Conservation (phyloP, 1,140 invertebrate species). For the Drosophila ercepeae region DNA sequence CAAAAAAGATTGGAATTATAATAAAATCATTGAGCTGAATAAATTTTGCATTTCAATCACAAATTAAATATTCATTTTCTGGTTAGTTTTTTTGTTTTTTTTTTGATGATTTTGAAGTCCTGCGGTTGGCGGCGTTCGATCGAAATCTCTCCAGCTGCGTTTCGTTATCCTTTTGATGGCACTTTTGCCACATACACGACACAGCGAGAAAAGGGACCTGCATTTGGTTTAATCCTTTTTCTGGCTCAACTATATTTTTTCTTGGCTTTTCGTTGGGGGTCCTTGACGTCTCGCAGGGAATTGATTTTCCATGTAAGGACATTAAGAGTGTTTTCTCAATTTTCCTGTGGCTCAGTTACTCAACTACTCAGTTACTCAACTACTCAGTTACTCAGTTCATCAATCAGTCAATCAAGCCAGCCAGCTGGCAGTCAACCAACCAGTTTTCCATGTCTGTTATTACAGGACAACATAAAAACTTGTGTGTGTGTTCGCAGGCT, state of each 20-base stretch:
- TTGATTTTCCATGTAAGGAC: conserved; percentile 75
- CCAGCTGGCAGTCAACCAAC: conserved; percentile 6
- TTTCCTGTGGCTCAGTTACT: conserved; percentile 34
- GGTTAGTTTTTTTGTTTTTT: too few species aligned
- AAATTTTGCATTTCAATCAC: too few species aligned
- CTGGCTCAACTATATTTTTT: conserved; percentile 20
- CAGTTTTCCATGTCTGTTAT: conserved; percentile 58
- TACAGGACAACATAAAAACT: conserved; percentile 58
- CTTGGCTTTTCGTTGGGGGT: conserved; percentile 9
- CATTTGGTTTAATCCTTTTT: neutral
- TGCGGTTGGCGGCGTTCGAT: conserved; percentile 18
- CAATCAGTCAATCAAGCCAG: conserved; percentile 38
- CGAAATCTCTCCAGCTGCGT: conserved; percentile 39
- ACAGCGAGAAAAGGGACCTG: neutral
- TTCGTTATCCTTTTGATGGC: conserved; percentile 30
- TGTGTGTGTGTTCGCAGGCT: conserved; percentile 28
- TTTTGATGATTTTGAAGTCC: too few species aligned
- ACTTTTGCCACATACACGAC: neutral
- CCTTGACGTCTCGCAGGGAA: conserved; percentile 37
- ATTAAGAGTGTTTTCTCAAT: conserved; percentile 58
- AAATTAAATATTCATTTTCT: too few species aligned
- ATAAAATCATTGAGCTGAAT: too few species aligned
- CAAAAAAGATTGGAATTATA: too few species aligned
- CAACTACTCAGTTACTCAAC: conserved; percentile 49
- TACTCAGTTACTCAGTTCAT: conserved; percentile 39